These are phyloP conservation scores for Agapornis canus DNA, from an alignment of 2,797 vertebrate species.

Conservation along the genomic window DNA sequence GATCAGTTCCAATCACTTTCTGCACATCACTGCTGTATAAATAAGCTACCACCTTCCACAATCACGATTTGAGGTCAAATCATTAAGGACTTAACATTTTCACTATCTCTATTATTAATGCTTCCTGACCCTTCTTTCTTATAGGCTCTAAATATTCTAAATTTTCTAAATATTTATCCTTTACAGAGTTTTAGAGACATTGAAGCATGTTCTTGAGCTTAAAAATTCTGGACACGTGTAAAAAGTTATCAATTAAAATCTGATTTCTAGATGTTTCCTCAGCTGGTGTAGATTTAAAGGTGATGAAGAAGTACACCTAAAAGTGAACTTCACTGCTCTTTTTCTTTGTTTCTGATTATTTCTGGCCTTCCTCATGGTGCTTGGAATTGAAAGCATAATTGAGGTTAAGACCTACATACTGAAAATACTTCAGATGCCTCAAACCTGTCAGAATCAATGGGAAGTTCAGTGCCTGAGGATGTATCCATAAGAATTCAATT, in stretches of 20 bases:
- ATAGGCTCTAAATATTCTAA: neutral
- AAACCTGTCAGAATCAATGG: neutral
- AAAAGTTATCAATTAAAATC: neutral
- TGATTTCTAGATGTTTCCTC: neutral
- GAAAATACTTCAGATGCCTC: neutral
- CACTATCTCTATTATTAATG: neutral
- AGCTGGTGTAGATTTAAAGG: neutral
- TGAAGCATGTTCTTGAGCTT: neutral
- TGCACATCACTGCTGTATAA: neutral
- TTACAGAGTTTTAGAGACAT: neutral
- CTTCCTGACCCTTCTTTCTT: neutral
- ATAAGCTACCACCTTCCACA: neutral
- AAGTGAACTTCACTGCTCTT: neutral
- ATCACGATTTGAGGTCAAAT: neutral
- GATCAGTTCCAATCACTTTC: neutral
- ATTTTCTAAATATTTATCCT: neutral
- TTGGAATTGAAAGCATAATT: neutral
- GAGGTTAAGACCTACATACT: neutral
- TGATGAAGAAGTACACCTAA: neutral
- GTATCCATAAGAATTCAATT: neutral
- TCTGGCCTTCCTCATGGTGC: neutral
- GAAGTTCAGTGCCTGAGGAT: neutral
- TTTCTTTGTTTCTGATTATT: neutral
- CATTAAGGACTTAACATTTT: neutral
- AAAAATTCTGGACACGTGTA: neutral